phyloP scores from a whole-genome alignment of 2,888 invertebrate species.

The Amaurobius ferox region DNA sequence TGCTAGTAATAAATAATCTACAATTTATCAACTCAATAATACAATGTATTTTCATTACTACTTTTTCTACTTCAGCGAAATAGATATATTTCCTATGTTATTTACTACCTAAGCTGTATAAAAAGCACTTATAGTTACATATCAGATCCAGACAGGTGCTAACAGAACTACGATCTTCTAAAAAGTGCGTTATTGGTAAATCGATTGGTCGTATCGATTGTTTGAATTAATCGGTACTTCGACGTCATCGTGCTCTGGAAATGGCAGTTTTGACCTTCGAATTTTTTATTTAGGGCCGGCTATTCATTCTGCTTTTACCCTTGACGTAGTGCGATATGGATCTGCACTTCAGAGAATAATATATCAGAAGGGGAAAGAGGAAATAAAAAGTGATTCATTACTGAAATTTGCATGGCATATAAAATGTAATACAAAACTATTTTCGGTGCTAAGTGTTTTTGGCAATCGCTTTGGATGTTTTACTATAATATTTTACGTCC shows the following conservation, averaged over 20 bases:
- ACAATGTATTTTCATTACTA: too few species aligned
- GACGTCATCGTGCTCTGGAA: slow-evolving; percentile 32
- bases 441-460: too few species aligned
- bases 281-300: slow-evolving; percentile 17
- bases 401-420: neutral
- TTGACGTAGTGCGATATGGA: slow-evolving; percentile 1
- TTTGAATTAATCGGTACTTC: slow-evolving; percentile 58
- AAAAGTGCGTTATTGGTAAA: slow-evolving; percentile 15
- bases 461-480: too few species aligned
- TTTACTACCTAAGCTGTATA: too few species aligned
- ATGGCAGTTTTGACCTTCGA: slow-evolving; percentile 53
- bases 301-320: slow-evolving; percentile 23
- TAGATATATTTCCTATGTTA: too few species aligned
- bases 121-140: too few species aligned
- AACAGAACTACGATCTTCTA: neutral
- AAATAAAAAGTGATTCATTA: neutral
- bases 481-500: too few species aligned
- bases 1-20: too few species aligned
- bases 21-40: too few species aligned
- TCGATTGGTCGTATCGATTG: slow-evolving; percentile 50
- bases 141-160: too few species aligned
- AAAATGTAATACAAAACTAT: too few species aligned
- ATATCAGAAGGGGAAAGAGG: neutral
- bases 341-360: slow-evolving; percentile 9
- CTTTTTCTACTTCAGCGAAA: too few species aligned